Percentiles rank a stretch among this genome's conserved stretches.
Evolutionary conservation across 1,140 invertebrate genomes (phyloP).

Genomic region (Drosophila miranda): DNA sequence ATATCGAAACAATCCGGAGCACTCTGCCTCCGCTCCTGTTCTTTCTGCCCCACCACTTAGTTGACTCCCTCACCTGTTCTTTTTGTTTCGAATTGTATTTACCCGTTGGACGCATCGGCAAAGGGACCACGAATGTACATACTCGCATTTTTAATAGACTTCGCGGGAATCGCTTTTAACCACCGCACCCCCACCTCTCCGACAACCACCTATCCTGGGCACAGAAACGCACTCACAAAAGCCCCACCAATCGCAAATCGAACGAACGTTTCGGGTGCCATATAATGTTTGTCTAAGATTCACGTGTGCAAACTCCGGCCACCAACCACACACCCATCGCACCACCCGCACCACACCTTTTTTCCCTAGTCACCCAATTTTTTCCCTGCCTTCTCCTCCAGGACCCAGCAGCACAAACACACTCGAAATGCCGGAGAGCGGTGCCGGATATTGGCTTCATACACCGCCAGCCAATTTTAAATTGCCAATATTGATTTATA

Average conservation of each 20-base stretch:
- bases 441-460: slow-evolving; percentile 78
- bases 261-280: slow-evolving; percentile 50
- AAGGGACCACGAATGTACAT: slow-evolving; percentile 41
- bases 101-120: slow-evolving; percentile 27
- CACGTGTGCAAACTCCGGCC: slow-evolving; percentile 44
- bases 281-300: slow-evolving; percentile 74
- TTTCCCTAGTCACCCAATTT: slow-evolving; percentile 5
- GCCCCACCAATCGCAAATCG: slow-evolving; percentile 26
- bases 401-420: slow-evolving; percentile 44
- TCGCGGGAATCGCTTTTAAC: slow-evolving; percentile 17
- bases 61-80: neutral
- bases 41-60: neutral
- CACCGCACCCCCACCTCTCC: neutral
- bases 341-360: neutral
- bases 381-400: slow-evolving; percentile 8
- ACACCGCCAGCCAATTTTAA: slow-evolving; percentile 79
- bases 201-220: neutral
- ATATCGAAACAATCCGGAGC: too few relatives aligned
- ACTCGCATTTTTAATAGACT: slow-evolving; percentile 71
- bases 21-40: neutral
- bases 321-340: neutral
- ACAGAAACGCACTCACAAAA: slow-evolving; percentile 12
- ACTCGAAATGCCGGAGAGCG: slow-evolving; percentile 41
- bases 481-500: slow-evolving; percentile 80
- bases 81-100: slow-evolving; percentile 32